Evolutionary conservation across 2,888 invertebrate genomes (phyloP), one percentile per base, ranked within the genome.

Genomic region (Dryocosmus kuriphilus): DNA sequence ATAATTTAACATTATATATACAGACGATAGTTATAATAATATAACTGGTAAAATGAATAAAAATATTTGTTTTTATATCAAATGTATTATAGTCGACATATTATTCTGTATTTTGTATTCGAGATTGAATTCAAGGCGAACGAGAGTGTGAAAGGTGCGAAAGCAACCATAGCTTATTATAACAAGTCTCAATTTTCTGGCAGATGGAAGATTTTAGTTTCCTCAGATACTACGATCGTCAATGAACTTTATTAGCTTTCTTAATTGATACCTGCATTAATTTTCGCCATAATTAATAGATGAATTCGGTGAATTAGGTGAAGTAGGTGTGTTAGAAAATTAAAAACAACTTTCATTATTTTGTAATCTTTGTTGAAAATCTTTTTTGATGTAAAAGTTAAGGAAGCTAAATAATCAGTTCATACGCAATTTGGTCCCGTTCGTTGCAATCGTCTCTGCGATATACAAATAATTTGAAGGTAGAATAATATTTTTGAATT

Each of bases 11-110:
- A 87, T 86, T 73, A 82, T 77, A 77, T 81, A 83, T 81, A 81
- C 84, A 83, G 85, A 85, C 81, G 81, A 85, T 87, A 83, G 85
- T 79, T 86, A 84, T 86, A 86, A 83, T 83, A 83, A 87, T 86
- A 86, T 82, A 85, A 86, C 85, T 85, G 89, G 86, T 88, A 88
- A 89, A 88, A 85, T 84, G 86, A 87, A 88, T 86, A 88, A 87
- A 88, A 89, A 89, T 88, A 90, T 88, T 90, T 90, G 89, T 90
- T 91, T 91, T 91, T 90, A 90, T 91, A 90, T 90, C 89, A 91
- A 86, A 90, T 91, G 90, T 91, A 91, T 89, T 89, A 91, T 91
- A 91, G 90, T 85, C 86, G 88, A 88, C 81, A 89, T 89, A 91
- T 89, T 89, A 91, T 89, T 89, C 88, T 90, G 90, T 90, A 91